A percentile compares a stretch with the other conserved stretches of the same genome.
phyloP scores from a whole-genome alignment of 1,140 invertebrate genomes.

The Magallana angulata region DNA sequence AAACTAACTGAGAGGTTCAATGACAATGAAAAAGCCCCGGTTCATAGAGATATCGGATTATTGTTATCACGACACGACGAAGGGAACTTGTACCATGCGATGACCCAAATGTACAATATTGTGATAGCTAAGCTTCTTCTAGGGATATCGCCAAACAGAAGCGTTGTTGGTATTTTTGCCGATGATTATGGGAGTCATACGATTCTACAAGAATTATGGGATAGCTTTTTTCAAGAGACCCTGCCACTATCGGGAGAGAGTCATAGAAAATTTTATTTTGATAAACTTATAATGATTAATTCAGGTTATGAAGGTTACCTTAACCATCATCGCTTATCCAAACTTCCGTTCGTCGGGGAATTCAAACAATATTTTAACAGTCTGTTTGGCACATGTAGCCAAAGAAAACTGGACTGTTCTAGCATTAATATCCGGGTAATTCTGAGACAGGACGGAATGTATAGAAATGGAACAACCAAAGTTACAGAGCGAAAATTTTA shows the following conservation, averaged over 20 bases:
- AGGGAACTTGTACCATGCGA: conserved; percentile 77
- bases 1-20: not conserved
- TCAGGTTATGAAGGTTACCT: conserved; percentile 75
- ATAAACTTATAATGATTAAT: conserved; percentile 69
- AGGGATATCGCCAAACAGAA: conserved; percentile 54
- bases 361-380: conserved; percentile 73
- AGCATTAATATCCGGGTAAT: conserved; percentile 71
- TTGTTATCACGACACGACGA: conserved; percentile 75
- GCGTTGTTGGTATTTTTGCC: conserved; percentile 66
- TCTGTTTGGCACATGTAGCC: conserved; percentile 46
- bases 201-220: conserved; percentile 71
- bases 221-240: conserved; percentile 64
- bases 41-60: conserved; percentile 53
- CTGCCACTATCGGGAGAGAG: conserved; percentile 51
- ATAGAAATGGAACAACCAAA: conserved; percentile 72
- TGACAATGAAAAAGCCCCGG: not conserved
- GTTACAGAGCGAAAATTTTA: conserved; percentile 69
- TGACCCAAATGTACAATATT: conserved; percentile 77
- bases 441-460: conserved; percentile 73
- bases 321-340: conserved; percentile 55
- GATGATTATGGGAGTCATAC: conserved; percentile 69
- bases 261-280: conserved; percentile 52
- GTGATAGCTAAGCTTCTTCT: conserved; percentile 73
- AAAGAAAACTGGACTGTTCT: conserved; percentile 64
- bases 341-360: conserved; percentile 69